These are phyloP conservation scores for Stenolophus ochropezus DNA, from an alignment of 2,888 invertebrate genomes.

Conservation along the genomic window DNA sequence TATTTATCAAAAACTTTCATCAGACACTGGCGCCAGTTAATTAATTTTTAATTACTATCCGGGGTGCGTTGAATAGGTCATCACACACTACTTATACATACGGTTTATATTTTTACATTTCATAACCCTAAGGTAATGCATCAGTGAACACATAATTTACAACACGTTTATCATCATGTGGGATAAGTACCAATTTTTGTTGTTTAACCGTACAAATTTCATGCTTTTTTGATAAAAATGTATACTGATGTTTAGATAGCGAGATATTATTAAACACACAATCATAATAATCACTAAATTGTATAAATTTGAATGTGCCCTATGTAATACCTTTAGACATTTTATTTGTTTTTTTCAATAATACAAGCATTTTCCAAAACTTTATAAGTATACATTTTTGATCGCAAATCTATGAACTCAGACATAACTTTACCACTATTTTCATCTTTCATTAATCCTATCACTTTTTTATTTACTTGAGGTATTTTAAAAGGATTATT, in stretches of 20 bases:
- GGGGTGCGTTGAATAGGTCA: too few relatives aligned
- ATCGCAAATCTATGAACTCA: too few relatives aligned
- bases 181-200: slow-evolving; percentile 55
- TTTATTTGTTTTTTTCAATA: slow-evolving; percentile 65
- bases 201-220: slow-evolving; percentile 47
- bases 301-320: background rate
- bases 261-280: background rate
- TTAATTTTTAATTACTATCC: too few relatives aligned
- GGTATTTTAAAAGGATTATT: too few relatives aligned
- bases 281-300: background rate
- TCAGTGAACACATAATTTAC: background rate
- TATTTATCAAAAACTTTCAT: too few relatives aligned
- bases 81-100: too few relatives aligned
- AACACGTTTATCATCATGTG: slow-evolving; percentile 61
- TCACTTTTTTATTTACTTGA: too few relatives aligned
- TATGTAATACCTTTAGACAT: background rate
- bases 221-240: slow-evolving; percentile 41
- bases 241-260: background rate
- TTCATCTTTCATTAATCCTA: too few relatives aligned
- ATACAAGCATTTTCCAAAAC: slow-evolving; percentile 58
- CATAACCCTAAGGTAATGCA: background rate
- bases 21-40: too few relatives aligned
- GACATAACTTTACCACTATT: too few relatives aligned
- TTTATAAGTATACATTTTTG: too few relatives aligned
- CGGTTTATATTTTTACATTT: too few relatives aligned